Percentiles rank a stretch among this genome's conserved stretches.
phyloP scores from a whole-genome alignment of 2,888 invertebrate genomes.

The Pyralis farinalis region DNA sequence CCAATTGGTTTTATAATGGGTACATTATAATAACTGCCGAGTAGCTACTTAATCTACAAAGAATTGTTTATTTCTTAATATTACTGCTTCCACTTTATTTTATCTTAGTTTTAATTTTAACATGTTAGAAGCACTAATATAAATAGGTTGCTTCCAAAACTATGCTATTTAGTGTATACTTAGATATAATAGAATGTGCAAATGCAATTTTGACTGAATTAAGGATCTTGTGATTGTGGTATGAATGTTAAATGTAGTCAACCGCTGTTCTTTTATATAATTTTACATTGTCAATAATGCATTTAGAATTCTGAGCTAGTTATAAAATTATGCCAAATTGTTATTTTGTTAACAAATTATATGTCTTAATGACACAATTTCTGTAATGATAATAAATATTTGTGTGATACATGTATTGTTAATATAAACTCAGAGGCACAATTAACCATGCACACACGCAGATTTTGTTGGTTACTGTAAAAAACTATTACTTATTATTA shows the following conservation, averaged over 20 bases:
- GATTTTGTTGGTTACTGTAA: too few relatives aligned
- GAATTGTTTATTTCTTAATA: slow-evolving; percentile 32
- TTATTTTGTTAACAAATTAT: slow-evolving; percentile 64
- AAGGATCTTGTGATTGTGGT: slow-evolving; percentile 69
- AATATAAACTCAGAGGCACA: too few relatives aligned
- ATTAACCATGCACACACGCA: too few relatives aligned
- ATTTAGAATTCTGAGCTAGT: slow-evolving; percentile 69
- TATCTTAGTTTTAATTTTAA: slow-evolving; percentile 44
- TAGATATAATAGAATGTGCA: slow-evolving; percentile 57
- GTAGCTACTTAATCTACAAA: slow-evolving; percentile 19
- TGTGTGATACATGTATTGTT: slow-evolving; percentile 16
- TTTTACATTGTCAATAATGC: slow-evolving; percentile 63
- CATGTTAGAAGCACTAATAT: slow-evolving; percentile 59
- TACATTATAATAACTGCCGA: slow-evolving; percentile 22
- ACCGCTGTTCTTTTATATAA: slow-evolving; percentile 52
- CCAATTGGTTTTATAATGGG: slow-evolving; percentile 50
- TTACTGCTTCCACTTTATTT: slow-evolving; percentile 57
- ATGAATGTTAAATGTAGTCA: slow-evolving; percentile 64
- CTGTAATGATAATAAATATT: slow-evolving; percentile 25
- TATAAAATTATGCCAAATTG: slow-evolving; percentile 67
- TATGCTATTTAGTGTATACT: slow-evolving; percentile 57
- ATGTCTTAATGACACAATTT: slow-evolving; percentile 22
- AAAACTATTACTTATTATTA: too few relatives aligned
- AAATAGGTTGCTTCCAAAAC: slow-evolving; percentile 68
- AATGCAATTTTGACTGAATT: slow-evolving; percentile 69